Conservation (phyloP, 2,797 vertebrate genomes). For the Psittacula derbiana region DNA sequence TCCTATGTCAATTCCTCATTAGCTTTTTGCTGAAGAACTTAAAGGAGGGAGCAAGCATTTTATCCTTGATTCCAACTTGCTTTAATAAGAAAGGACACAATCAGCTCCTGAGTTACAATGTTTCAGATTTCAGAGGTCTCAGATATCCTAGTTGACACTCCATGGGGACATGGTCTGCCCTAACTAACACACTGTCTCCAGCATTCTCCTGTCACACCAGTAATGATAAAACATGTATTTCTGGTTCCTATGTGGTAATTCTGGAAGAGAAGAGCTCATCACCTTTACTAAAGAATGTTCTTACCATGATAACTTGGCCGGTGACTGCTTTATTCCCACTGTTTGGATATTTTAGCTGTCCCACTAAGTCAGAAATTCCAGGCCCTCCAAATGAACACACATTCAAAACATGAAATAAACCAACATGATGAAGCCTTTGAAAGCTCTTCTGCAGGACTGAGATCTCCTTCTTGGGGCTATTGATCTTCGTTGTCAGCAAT, state of each 20-base stretch:
- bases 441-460: not conserved
- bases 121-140: not conserved
- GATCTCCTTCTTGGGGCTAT: not conserved
- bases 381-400: not conserved
- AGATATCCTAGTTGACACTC: not conserved
- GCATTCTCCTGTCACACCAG: not conserved
- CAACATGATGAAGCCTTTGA: accelerated
- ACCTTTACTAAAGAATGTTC: not conserved
- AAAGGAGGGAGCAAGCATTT: not conserved
- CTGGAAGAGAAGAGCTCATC: not conserved
- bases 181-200: not conserved
- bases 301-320: not conserved
- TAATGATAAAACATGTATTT: not conserved
- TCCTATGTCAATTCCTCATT: not conserved
- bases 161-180: not conserved
- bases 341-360: not conserved
- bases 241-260: not conserved
- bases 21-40: not conserved
- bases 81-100: not conserved
- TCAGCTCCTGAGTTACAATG: not conserved
- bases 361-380: not conserved
- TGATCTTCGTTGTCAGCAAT: not conserved
- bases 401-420: not conserved
- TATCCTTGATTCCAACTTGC: not conserved
- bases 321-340: not conserved